Evolutionary conservation across 2,888 invertebrate genomes (phyloP), one percentile per base, ranked within the genome.

Genomic region (Dasysyrphus albostriatus): DNA sequence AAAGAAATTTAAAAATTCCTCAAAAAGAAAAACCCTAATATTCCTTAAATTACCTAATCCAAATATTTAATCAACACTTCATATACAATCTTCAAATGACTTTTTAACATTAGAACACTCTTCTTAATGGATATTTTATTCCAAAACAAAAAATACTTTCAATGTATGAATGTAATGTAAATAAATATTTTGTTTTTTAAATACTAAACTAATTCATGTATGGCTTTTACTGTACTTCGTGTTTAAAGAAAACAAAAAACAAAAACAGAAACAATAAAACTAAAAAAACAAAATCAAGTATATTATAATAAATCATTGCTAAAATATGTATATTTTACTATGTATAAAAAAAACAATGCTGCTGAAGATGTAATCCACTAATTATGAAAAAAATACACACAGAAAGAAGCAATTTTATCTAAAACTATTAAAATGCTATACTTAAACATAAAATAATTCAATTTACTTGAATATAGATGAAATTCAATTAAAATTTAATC

Each of bases 281-380:
- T 12, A 39, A 59, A 39, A n/a, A 19, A 34, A 56, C 8, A 56
- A 63, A 47, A 56, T 24, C 12, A 70, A 58, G n/a, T 6, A 44
- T 16, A 44, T 2, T n/a, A 72, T 34, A 24, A 42, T 61, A 63
- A 58, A 73, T 44, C 39, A 58, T 58, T 56, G 32, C n/a, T 75
- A 54, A 65, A 32, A 44, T 54, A 56, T 37, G 32, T 65, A 76
- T 84, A 84, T 80, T 76, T 80, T 76, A 84, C 72, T 73, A 72
- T 34, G 19, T 7, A 32, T 6, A 72, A 72, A 14, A 76, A 49
- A 51, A 67, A 75, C 7, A 80, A 70, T 72, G 44, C 81, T 76
- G 76, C 84, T 84, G 76, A 80, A 78, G 37, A 72, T 81, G 72
- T 84, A 84, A 84, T 61, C 80, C 76, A 67, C 65, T 61, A 42